phyloP scores from a whole-genome alignment of 2,888 invertebrate genomes.

The Pandemis cinnamomeana region DNA sequence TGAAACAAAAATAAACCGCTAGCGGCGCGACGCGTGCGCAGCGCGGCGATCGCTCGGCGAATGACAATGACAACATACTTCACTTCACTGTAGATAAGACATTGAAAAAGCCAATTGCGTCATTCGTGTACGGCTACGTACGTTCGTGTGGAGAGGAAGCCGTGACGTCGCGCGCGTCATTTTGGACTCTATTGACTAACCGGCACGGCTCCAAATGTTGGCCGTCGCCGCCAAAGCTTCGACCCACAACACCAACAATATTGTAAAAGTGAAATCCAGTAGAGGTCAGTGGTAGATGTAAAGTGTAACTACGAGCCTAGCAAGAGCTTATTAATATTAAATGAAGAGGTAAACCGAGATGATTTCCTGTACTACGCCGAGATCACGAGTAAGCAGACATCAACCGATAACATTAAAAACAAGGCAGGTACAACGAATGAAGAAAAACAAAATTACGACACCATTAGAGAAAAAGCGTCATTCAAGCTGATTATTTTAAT shows the following conservation, averaged over 20 bases:
- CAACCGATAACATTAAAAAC: not conserved
- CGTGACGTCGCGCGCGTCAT: constrained; percentile 81
- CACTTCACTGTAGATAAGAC: constrained; percentile 82
- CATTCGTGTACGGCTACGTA: constrained; percentile 80
- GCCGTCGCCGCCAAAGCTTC: constrained; percentile 63
- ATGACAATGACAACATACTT: constrained; percentile 69
- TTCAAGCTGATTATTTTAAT: constrained; percentile 11
- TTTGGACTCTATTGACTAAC: constrained; percentile 68
- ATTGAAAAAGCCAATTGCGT: constrained; percentile 85
- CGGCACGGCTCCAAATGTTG: constrained; percentile 69
- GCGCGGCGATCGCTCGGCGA: constrained; percentile 75
- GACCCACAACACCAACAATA: constrained; percentile 39
- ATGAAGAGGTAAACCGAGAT: constrained; percentile 20
- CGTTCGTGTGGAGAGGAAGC: constrained; percentile 75
- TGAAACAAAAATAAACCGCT: constrained; percentile 72
- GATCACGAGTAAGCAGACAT: constrained; percentile 6
- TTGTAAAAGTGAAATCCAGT: constrained; percentile 41
- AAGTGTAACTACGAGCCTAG: constrained; percentile 25
- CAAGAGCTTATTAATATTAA: constrained; percentile 30
- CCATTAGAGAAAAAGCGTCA: constrained; percentile 14
- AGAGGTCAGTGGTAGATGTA: constrained; percentile 37
- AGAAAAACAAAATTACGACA: not conserved
- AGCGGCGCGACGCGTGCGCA: constrained; percentile 74
- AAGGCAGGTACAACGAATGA: not conserved
- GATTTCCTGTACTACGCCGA: constrained; percentile 1